Base-by-base conservation (phyloP, 2,888 invertebrate genomes). In the Acanthosoma haemorrhoidale region DNA sequence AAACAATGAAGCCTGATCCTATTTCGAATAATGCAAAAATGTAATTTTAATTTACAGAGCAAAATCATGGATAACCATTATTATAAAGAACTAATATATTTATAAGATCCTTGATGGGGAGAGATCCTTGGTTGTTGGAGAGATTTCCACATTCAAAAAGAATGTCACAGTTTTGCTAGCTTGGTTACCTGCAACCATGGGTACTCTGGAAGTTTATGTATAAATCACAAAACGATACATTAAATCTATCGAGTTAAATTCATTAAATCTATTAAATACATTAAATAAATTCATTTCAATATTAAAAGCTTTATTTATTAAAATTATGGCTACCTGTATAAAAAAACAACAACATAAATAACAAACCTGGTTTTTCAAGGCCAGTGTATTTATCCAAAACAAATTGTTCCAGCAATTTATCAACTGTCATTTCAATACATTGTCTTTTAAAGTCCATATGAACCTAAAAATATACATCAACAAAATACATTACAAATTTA, bases 321-420 rank as follows among this genome's bases (percentile, higher is more conserved):
- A 41, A 18, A 1, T n/a, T n/a, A n/a, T n/a, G n/a, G n/a, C n/a
- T n/a, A 18, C 1, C 2, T 3, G 13, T 21, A 11, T 2, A 1
- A 1, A 43, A 21, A 13, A 51, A 16, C 21, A 51, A 51, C 1
- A 25, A n/a, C 21, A 51, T 6, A 51, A 21, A 25, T 51, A 6
- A 5, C 78, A 82, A 84, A 89, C 95, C 91, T 81, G 96, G 96
- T 81, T 91, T 93, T 79, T 96, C 96, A 75, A 90, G 86, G 75
- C 96, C 96, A 74, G 95, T 96, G 76, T 92, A 91, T 82, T 97
- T 97, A 76, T 90, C 89, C 77, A 91, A 85, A 68, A 96, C 90
- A 81, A 98, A 96, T 79, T 92, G 91, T 79, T 94, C 91, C 74
- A 98, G 82, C 68, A 98, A 83, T 79, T 94, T 93, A 77, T 96